Percentiles rank a stretch among this genome's conserved stretches.
phyloP scores from a whole-genome alignment of 2,888 invertebrate genomes.

The Plebejus melissa region DNA sequence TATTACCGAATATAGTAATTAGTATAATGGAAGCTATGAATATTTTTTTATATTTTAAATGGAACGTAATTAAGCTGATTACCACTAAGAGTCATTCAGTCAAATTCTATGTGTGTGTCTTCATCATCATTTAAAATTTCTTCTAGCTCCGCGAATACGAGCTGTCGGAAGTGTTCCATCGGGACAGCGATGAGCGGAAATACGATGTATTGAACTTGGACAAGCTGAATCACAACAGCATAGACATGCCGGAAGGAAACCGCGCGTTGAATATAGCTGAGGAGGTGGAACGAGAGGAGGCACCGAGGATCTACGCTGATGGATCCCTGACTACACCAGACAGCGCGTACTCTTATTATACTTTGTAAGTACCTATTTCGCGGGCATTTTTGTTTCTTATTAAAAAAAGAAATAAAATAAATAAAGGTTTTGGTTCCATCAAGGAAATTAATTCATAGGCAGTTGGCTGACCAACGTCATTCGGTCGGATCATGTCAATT shows the following conservation, averaged over 20 bases:
- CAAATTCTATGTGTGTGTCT: not conserved
- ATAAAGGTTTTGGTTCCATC: too few species aligned
- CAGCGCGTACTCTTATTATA: slow-evolving; percentile 67
- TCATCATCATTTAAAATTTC: not conserved
- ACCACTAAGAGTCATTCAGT: not conserved
- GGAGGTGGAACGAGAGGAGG: slow-evolving; percentile 87
- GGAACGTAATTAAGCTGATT: too few species aligned
- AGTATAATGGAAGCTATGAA: too few species aligned
- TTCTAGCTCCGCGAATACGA: slow-evolving; percentile 91
- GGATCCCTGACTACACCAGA: slow-evolving; percentile 68
- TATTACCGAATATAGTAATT: too few species aligned
- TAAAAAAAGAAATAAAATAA: too few species aligned
- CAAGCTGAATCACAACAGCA: slow-evolving; percentile 76
- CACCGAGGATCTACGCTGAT: slow-evolving; percentile 76
- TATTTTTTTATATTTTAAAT: too few species aligned
- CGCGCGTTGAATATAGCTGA: slow-evolving; percentile 87
- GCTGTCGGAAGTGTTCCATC: slow-evolving; percentile 91
- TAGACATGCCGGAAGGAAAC: slow-evolving; percentile 83
- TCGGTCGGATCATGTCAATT: too few species aligned
- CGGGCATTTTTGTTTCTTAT: not conserved
- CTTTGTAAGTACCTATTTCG: slow-evolving; percentile 54
- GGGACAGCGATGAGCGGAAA: slow-evolving; percentile 86
- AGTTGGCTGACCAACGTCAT: too few species aligned
- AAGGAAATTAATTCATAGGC: not conserved
- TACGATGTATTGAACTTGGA: slow-evolving; percentile 85